A percentile compares a stretch with the other conserved stretches of the same genome.
Evolutionary conservation across 2,797 vertebrate genomes (phyloP).

Genomic region (Acipenser oxyrinchus): DNA sequence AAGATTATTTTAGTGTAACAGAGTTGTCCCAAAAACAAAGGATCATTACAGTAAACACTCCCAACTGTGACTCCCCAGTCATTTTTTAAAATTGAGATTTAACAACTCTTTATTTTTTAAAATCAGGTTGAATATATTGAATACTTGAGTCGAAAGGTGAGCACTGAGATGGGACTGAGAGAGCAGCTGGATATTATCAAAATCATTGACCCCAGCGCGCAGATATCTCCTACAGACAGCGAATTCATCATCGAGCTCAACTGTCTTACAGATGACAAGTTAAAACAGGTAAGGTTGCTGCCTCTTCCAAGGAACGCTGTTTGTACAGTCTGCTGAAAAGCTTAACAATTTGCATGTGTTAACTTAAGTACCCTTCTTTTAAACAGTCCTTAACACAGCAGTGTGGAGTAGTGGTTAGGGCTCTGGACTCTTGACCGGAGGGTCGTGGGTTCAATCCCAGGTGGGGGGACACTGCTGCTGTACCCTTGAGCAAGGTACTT

Average conservation of each 20-base stretch:
- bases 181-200: slow-evolving; percentile 99
- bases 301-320: not conserved
- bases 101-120: not conserved
- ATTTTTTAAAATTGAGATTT: not conserved
- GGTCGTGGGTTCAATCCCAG: too few relatives aligned
- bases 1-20: too few relatives aligned
- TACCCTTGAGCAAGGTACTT: too few relatives aligned
- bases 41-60: too few relatives aligned
- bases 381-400: too few relatives aligned
- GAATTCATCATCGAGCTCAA: slow-evolving; percentile 99
- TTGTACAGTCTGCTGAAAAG: not conserved
- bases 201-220: slow-evolving; percentile 92
- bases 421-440: too few relatives aligned
- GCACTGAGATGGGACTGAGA: slow-evolving; percentile 96
- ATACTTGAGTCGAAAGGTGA: slow-evolving; percentile 94
- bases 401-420: too few relatives aligned
- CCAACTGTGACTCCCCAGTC: too few relatives aligned
- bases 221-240: slow-evolving; percentile 95
- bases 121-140: slow-evolving; percentile 96
- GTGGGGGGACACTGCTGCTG: too few relatives aligned
- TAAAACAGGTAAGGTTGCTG: slow-evolving; percentile 78
- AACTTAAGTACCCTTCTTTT: not conserved
- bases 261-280: slow-evolving; percentile 94
- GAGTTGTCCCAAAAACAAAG: too few relatives aligned
- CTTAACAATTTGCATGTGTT: too few relatives aligned